Base-by-base conservation (phyloP, 2,888 invertebrate species). In the Phaedon cochleariae region DNA sequence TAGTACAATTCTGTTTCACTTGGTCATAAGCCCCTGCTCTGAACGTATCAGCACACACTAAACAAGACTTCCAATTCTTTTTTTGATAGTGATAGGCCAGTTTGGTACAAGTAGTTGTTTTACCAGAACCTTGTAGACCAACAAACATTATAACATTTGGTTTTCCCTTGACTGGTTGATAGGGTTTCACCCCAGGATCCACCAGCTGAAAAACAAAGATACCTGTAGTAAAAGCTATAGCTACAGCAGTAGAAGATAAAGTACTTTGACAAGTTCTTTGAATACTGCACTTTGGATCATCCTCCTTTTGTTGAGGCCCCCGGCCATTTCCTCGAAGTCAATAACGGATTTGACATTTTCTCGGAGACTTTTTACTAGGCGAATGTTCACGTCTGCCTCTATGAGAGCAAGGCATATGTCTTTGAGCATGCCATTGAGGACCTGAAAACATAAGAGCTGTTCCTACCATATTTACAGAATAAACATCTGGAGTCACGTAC, bases 21-120 rank as follows among this genome's bases (percentile, higher is more conserved):
- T 99, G 99, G 86, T 99, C 99, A 80, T 98, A 99, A 68, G 99
- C 99, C 84, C 99, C 99, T 77, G 99, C 99, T 85, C 99, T 91
- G 87, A 99, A 99, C 53, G 99, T 99, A 84, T 99, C 99, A 4
- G 99, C 99, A 85, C 99, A 99, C 31, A 99, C 98, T 55, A 99
- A 86, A 81, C 96, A 97, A 21, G 98, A 96, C 83, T 99, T 99
- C 99, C 99, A 99, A 77, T 98, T 98, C 84, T 98, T 98, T 81
- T 97, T 95, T 82, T 97, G 90, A 85, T 98, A 99, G 85, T 98
- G 94, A 85, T 99, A 99, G 17, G 99, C 99, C 79, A 99, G 86
- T 87, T 99, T 99, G 70, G 98, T 99, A 86, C 99, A 99, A 1
- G 98, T 98, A 21, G 99, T 99, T 0, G 99, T 99, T 87, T 99